Base-by-base conservation (phyloP, 2,113 vertebrate species). In the Heterochromis multidens region DNA sequence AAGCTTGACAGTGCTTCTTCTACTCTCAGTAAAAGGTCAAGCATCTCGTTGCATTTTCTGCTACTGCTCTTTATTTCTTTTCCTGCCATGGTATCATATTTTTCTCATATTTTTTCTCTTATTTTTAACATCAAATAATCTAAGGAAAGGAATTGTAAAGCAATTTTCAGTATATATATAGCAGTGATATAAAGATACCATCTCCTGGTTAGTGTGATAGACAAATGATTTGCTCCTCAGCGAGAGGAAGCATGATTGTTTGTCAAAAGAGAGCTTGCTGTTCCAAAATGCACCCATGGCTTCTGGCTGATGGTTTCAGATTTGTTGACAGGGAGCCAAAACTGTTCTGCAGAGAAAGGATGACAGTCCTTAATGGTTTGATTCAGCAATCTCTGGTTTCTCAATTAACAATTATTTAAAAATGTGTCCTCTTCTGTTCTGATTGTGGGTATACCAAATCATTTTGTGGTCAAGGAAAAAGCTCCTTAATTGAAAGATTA, bases 391-490 rank as follows among this genome's bases (percentile, higher is more conserved):
- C 19, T 74, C 6, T n/a, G 7, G 70, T 54, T 74, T 54, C 27
- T 14, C 27, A 54, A 54, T 54, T n/a, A 9, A 49, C 43, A 31
- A 33, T 74, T 54, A 33, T 14, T 74, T 74, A 29, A 14, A 74
- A 74, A 74, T 54, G 0, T 14, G 17, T 0, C 14, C 27, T 31
- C 25, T 33, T 74, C 46, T 54, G 12, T n/a, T 74, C 11, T 52
- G 19, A 31, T 31, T 74, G 2, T 54, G 46, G 11, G 52, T 54
- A 14, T 31, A 31, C 67, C 11, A 72, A 72, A 49, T 72, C 7
- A 74, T 74, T 70, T 74, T 52, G 70, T 52, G 46, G 27, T 74
- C 27, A 14, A 52, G 19, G 70, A 29, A 74, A 74, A 74, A 74
- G 27, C 4, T 74, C 6, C 6, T 74, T 54, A 29, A 54, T 54